These are phyloP conservation scores for Hucho hucho DNA, from an alignment of 2,113 vertebrate genomes.

Conservation along the genomic window DNA sequence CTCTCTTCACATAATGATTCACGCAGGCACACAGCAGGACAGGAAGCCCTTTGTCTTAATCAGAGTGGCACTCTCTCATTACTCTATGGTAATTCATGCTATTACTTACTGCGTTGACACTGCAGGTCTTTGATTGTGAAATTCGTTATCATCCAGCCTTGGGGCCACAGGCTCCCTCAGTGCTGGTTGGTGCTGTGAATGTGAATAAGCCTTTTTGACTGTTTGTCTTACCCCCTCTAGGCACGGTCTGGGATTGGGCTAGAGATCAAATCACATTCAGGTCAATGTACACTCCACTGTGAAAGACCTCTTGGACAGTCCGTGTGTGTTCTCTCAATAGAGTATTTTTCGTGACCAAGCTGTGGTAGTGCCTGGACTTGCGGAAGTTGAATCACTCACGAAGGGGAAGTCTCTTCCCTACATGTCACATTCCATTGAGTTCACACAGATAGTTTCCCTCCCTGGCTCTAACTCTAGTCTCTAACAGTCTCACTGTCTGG, in stretches of 20 bases:
- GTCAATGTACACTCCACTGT: not conserved
- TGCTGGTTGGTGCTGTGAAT: not conserved
- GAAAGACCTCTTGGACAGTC: slow-evolving; percentile 4
- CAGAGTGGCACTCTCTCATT: slow-evolving; percentile 37
- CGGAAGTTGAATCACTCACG: slow-evolving; percentile 5
- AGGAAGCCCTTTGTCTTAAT: slow-evolving; percentile 31
- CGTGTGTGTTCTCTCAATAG: not conserved
- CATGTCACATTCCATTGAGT: not conserved
- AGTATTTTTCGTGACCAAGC: not conserved
- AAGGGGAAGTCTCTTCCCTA: slow-evolving; percentile 2
- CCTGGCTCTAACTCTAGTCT: not conserved
- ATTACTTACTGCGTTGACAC: slow-evolving; percentile 24
- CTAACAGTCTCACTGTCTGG: not conserved
- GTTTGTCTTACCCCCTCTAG: slow-evolving; percentile 1
- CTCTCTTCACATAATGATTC: not conserved
- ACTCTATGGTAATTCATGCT: slow-evolving; percentile 40
- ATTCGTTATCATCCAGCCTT: slow-evolving; percentile 11
- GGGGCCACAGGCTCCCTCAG: not conserved
- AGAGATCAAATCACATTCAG: slow-evolving; percentile 13
- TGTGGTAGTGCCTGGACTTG: not conserved
- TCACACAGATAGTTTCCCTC: not conserved
- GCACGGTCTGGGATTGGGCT: not conserved
- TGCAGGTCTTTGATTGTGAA: slow-evolving; percentile 26
- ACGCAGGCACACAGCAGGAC: not conserved
- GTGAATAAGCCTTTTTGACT: slow-evolving; percentile 19